Percentiles rank a stretch among this genome's conserved stretches.
Evolutionary conservation across 2,888 invertebrate genomes (phyloP).

Genomic region (Drosophila neotestacea): DNA sequence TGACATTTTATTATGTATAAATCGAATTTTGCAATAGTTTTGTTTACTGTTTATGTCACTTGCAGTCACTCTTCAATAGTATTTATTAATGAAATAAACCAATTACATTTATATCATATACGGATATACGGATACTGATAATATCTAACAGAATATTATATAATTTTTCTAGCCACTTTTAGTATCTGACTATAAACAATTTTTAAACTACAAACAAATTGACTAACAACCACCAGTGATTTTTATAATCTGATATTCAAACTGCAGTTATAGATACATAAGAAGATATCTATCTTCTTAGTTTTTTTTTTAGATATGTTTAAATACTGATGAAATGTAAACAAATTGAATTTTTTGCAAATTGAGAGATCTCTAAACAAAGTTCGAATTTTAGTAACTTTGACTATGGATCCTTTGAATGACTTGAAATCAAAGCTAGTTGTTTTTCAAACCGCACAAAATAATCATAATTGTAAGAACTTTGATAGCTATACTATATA

Average conservation of each 20-base stretch:
- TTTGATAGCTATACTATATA: conserved; percentile 4
- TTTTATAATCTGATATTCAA: conserved; percentile 74
- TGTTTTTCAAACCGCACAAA: conserved; percentile 32
- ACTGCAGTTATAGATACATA: conserved; percentile 28
- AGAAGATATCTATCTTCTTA: conserved; percentile 6
- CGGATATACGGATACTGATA: conserved; percentile 21
- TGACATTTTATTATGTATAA: conserved; percentile 51
- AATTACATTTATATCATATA: conserved; percentile 48
- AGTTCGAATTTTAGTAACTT: conserved; percentile 38
- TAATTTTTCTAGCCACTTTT: conserved; percentile 70
- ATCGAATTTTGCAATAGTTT: conserved; percentile 37
- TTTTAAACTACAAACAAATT: conserved; percentile 52
- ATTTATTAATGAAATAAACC: conserved; percentile 59
- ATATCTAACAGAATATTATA: conserved; percentile 43
- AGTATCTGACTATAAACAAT: conserved; percentile 63
- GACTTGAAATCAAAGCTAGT: conserved; percentile 7
- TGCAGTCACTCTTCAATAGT: conserved; percentile 66
- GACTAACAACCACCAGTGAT: conserved; percentile 76
- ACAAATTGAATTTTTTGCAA: conserved; percentile 18
- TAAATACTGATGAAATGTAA: conserved; percentile 26
- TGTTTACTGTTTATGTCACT: conserved; percentile 30
- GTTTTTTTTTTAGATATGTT: conserved; percentile 39
- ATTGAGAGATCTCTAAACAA: conserved; percentile 41
- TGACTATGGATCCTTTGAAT: conserved; percentile 26
- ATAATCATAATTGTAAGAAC: conserved; percentile 9